Evolutionary conservation across 2,113 vertebrate species (phyloP).

Genomic region (Damaliscus lunatus): DNA sequence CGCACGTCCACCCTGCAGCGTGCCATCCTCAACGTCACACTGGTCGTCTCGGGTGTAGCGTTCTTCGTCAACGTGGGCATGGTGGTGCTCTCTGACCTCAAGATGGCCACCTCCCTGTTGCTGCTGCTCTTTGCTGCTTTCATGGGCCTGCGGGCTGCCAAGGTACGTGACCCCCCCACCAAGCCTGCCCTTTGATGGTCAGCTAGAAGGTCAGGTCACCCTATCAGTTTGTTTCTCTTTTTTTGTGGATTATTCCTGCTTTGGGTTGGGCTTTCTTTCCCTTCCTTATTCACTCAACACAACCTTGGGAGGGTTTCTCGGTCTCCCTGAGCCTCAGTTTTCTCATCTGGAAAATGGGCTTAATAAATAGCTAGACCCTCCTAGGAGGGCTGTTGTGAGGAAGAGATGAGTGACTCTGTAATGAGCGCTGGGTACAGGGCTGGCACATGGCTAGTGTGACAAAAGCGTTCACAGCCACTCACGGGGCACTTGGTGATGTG

Average conservation of each 20-base stretch:
- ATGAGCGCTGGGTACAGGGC: background rate
- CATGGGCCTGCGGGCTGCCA: constrained; percentile 76
- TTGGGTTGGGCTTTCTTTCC: background rate
- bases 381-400: background rate
- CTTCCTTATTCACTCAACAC: background rate
- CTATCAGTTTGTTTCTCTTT: background rate
- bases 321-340: background rate
- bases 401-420: background rate
- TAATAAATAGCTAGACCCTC: background rate
- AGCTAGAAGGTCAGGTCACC: background rate
- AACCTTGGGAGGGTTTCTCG: background rate
- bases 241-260: background rate
- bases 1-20: constrained; percentile 73
- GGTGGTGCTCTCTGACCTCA: constrained; percentile 78
- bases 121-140: constrained; percentile 74
- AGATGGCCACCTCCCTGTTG: constrained; percentile 76
- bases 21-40: constrained; percentile 71
- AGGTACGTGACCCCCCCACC: background rate
- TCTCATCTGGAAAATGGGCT: background rate
- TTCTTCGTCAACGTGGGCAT: constrained; percentile 81
- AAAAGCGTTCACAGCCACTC: no score
- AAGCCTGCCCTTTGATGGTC: background rate
- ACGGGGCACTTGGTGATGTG: accelerated
- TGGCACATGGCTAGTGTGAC: accelerated
- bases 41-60: constrained; percentile 65